Percentiles rank a stretch among this genome's conserved stretches.
phyloP scores from a whole-genome alignment of 2,113 vertebrate species.

The Sterrhoptilus dennistouni region DNA sequence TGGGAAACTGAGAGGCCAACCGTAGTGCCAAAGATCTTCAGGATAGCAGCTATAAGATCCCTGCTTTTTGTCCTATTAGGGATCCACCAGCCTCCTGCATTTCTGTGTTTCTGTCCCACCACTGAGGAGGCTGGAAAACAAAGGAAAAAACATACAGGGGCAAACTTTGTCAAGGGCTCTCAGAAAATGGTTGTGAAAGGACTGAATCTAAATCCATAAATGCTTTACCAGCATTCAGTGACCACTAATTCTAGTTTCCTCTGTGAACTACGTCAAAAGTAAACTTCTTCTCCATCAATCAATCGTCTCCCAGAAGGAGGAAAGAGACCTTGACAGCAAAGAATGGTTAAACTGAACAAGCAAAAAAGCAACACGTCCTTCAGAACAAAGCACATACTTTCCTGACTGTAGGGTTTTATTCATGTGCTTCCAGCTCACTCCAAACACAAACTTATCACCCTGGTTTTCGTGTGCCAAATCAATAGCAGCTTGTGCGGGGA shows the following conservation, averaged over 20 bases:
- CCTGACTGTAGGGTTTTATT: background rate
- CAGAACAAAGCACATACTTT: conserved; percentile 9
- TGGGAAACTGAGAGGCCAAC: background rate
- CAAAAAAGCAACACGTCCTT: background rate
- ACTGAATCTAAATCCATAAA: background rate
- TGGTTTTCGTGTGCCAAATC: background rate
- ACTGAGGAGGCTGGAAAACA: background rate
- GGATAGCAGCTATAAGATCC: background rate
- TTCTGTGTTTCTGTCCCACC: background rate
- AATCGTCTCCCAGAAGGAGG: background rate
- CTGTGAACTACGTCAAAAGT: background rate
- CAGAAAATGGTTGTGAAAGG: background rate
- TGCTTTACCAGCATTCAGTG: conserved; percentile 14
- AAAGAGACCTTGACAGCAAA: background rate
- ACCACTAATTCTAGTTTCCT: conserved; percentile 27
- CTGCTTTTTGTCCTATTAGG: background rate
- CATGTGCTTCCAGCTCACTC: conserved; percentile 31
- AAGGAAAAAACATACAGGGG: background rate
- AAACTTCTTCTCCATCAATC: background rate
- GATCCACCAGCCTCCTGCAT: background rate
- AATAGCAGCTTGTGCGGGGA: conserved; percentile 18
- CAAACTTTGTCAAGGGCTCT: background rate
- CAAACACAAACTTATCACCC: conserved; percentile 43
- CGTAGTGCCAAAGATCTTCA: background rate
- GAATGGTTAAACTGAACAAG: background rate